Conservation (phyloP, 2,797 vertebrate species). For the Scleropages formosus region DNA sequence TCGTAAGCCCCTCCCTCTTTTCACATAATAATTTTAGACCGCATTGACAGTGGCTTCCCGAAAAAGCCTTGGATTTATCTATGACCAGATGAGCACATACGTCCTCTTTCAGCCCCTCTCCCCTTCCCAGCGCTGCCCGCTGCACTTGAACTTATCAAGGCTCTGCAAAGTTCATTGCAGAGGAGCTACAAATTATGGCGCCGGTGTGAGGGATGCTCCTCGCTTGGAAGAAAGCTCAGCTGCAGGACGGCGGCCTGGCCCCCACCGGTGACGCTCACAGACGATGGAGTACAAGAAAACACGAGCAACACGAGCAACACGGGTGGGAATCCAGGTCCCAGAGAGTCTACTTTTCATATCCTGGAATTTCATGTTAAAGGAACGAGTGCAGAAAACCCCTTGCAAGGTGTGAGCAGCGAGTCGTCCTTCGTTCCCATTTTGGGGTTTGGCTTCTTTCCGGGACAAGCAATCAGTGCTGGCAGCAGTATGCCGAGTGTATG, state of each 20-base stretch:
- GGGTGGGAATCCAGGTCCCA: no score
- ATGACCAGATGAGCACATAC: background rate
- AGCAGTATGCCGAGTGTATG: no score
- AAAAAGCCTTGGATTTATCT: background rate
- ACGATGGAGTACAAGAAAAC: no score
- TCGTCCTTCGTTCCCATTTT: no score
- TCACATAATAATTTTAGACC: background rate
- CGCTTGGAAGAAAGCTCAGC: background rate
- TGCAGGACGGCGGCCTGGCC: constrained; percentile 9
- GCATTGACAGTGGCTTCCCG: no score
- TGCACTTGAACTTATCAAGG: constrained; percentile 13
- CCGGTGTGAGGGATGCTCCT: background rate
- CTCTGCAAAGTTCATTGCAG: constrained; percentile 10
- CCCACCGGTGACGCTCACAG: background rate
- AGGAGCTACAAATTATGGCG: constrained; percentile 18
- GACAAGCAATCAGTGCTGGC: no score
- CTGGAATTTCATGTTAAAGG: no score
- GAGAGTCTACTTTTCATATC: no score
- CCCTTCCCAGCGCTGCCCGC: background rate
- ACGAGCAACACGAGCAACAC: no score
- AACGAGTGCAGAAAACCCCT: no score
- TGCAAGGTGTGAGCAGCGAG: no score
- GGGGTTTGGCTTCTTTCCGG: no score
- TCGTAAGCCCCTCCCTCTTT: background rate
- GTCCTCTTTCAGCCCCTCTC: background rate